Percentiles rank a stretch among this genome's conserved stretches.
These are phyloP conservation scores for Xiphydria camelus DNA, from an alignment of 2,888 invertebrate species.

Conservation along the genomic window DNA sequence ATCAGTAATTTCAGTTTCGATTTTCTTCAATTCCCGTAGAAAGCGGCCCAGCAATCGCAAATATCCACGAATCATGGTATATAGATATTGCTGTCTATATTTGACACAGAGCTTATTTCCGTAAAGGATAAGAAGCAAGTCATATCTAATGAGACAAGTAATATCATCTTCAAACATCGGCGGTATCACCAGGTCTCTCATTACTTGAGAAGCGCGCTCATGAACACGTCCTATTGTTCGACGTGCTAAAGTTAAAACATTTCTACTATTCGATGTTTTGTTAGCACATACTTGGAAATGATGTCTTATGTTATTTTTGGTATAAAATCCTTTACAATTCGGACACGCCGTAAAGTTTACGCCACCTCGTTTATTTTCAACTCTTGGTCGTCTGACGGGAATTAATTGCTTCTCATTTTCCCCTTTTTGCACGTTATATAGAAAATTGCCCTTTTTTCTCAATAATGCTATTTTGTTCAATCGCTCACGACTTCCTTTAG, in stretches of 20 bases:
- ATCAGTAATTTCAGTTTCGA: slow-evolving; percentile 4
- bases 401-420: slow-evolving; percentile 2
- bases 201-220: slow-evolving; percentile 2
- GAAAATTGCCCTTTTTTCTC: slow-evolving; percentile 5
- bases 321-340: slow-evolving; percentile 4
- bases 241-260: slow-evolving; percentile 4
- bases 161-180: slow-evolving; percentile 11
- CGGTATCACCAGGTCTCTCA: slow-evolving; percentile 10
- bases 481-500: too few relatives aligned
- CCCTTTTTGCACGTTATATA: neutral
- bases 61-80: slow-evolving; percentile 8
- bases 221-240: slow-evolving; percentile 2
- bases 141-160: slow-evolving; percentile 8
- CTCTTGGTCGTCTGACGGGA: slow-evolving; percentile 2
- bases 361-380: neutral
- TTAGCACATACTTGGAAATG: too few relatives aligned
- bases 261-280: too few relatives aligned
- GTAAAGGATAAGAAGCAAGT: slow-evolving; percentile 10
- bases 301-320: too few relatives aligned
- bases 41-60: slow-evolving; percentile 12
- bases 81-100: slow-evolving; percentile 11
- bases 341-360: slow-evolving; percentile 1
- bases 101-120: slow-evolving; percentile 14
- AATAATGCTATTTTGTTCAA: too few relatives aligned
- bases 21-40: slow-evolving; percentile 8